Conservation (phyloP, 1,140 invertebrate genomes). For the Pseudomyrmex pallidus region DNA sequence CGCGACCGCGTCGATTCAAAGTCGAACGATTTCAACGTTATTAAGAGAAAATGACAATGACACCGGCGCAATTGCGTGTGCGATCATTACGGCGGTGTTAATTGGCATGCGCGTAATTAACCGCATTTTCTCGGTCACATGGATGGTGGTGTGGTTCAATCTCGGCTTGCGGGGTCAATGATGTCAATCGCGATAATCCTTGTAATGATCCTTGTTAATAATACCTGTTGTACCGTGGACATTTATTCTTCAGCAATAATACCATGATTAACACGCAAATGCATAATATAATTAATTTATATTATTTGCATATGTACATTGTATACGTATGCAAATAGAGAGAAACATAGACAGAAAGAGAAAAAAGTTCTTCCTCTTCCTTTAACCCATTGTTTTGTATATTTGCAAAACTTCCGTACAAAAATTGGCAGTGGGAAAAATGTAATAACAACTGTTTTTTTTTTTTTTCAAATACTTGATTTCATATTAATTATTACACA, state of each 20-base stretch:
- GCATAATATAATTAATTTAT: not conserved
- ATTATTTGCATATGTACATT: not conserved
- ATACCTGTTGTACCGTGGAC: not conserved
- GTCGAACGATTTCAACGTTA: constrained; percentile 1
- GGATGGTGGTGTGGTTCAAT: constrained; percentile 4
- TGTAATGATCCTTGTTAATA: not conserved
- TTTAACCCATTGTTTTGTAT: too few relatives aligned
- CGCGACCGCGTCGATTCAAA: constrained; percentile 4
- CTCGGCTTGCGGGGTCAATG: not conserved
- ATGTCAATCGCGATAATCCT: constrained; percentile 3
- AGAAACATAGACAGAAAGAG: not conserved
- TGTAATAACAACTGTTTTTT: too few relatives aligned
- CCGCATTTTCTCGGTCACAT: constrained; percentile 24
- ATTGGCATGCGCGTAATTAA: constrained; percentile 48
- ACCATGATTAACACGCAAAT: not conserved
- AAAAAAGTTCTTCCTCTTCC: not conserved
- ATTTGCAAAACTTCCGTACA: too few relatives aligned
- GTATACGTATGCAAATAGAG: not conserved
- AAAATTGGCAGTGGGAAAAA: too few relatives aligned
- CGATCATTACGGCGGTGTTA: constrained; percentile 21
- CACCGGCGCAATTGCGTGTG: not conserved
- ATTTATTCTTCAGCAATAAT: not conserved
- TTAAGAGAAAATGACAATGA: constrained; percentile 24
- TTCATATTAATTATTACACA: not conserved
- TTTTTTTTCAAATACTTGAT: not conserved